Evolutionary conservation across 1,140 invertebrate genomes (phyloP), one percentile per base, ranked within the genome.

Genomic region (Leptopilina boulardi): DNA sequence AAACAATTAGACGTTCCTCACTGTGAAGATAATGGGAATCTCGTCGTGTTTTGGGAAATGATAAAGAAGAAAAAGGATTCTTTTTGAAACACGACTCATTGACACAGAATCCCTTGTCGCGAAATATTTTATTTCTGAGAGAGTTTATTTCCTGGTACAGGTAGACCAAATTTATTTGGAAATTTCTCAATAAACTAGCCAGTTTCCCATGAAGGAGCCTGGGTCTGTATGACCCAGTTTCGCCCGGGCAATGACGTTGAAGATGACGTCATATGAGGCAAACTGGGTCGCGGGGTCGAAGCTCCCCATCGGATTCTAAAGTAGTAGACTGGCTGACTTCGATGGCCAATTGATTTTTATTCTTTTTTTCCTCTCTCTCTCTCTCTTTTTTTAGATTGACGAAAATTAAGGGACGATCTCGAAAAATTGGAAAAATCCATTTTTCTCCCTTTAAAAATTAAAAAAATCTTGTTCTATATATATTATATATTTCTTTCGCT

Each of bases 241-340:
- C 77, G 77, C 83, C 84, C 84, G 82, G 84, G 84, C 82, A 83
- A 85, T 85, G 83, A 85, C 83, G 85, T 87, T 83, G 79, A 77
- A 78, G 72, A 75, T 87, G 84, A 87, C 85, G 85, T 87, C 85
- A 87, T 79, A 47, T 76, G 26, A 19, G 73, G 38, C n/a, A 82
- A 86, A 83, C 59, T 87, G 74, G 85, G 85, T 84, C 83, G 78
- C 76, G 80, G 54, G 82, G 84, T 83, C 82, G 76, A 78, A 85
- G 80, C 78, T 82, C 81, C 78, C 74, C 73, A 78, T 81, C 73
- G 54, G 75, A 71, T 76, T 71, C 75, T 56, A 76, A 81, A 80
- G 77, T 66, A 66, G 26, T 66, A 30, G 59, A 77, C 77, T 77
- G 76, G 76, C 72, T 81, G 59, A 70, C 73, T 79, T 77, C 73